phyloP scores from a whole-genome alignment of 2,113 vertebrate genomes.

The Prionailurus viverrinus region DNA sequence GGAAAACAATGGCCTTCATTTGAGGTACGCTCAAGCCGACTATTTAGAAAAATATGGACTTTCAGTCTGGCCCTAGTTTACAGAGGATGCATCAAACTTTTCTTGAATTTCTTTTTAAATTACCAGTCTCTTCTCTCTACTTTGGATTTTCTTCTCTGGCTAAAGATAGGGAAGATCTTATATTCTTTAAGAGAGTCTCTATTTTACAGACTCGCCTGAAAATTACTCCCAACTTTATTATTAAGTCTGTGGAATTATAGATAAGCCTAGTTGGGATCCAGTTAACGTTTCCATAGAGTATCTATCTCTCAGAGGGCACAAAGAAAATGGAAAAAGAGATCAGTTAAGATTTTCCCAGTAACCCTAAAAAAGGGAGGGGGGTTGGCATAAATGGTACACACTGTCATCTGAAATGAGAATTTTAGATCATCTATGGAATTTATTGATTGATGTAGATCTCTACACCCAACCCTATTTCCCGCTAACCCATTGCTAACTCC shows the following conservation, averaged over 20 bases:
- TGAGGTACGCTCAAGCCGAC: not conserved
- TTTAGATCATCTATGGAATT: not conserved
- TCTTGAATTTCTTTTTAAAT: conserved; percentile 17
- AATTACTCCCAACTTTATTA: not conserved
- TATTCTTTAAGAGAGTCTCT: not conserved
- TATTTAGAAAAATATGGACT: not conserved
- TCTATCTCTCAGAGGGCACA: not conserved
- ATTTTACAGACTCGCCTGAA: not conserved
- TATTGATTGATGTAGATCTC: not conserved
- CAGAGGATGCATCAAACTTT: not conserved
- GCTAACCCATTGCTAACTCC: not conserved
- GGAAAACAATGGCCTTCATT: conserved; percentile 40
- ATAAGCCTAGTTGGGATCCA: not conserved
- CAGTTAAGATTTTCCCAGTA: not conserved
- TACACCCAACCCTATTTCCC: not conserved
- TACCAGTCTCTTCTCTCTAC: not conserved
- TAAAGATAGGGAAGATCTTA: not conserved
- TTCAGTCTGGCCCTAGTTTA: not conserved
- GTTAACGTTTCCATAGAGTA: not conserved
- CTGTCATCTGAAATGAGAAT: not conserved
- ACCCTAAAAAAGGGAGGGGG: not conserved
- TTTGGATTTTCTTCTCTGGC: not conserved
- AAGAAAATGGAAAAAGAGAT: not conserved
- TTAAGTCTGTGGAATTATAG: not conserved
- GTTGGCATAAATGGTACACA: not conserved